Evolutionary conservation across 1,140 invertebrate genomes (phyloP).

Genomic region (Probaryconus sp.): DNA sequence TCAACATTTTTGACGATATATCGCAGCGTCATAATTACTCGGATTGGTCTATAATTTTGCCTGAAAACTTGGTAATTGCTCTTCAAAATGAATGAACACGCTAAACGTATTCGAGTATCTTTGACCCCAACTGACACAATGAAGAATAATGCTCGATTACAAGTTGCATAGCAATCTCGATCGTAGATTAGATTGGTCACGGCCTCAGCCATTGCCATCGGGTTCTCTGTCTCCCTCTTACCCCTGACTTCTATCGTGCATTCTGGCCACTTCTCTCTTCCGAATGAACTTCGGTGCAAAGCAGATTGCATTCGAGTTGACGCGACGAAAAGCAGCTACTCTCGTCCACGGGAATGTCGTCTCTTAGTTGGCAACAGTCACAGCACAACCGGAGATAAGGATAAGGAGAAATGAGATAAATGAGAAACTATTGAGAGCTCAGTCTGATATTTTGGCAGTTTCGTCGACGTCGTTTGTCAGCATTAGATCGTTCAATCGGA

Average conservation of each 20-base stretch:
- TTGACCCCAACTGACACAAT: slow-evolving; percentile 45
- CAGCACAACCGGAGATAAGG: slow-evolving; percentile 32
- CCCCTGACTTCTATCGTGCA: neutral
- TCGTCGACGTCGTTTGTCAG: slow-evolving; percentile 67
- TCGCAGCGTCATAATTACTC: slow-evolving; percentile 21
- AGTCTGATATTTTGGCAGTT: slow-evolving; percentile 64
- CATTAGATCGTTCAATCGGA: slow-evolving; percentile 68
- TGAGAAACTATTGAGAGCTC: slow-evolving; percentile 50
- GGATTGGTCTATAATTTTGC: slow-evolving; percentile 27
- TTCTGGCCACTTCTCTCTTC: neutral
- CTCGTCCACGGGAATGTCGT: slow-evolving; percentile 20
- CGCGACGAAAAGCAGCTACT: slow-evolving; percentile 33
- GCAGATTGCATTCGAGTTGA: slow-evolving; percentile 10
- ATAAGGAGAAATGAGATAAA: slow-evolving; percentile 45
- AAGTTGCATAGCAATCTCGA: slow-evolving; percentile 49
- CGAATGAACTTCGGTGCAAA: neutral
- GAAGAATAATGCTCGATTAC: slow-evolving; percentile 54
- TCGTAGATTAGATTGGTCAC: slow-evolving; percentile 52
- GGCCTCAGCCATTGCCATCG: slow-evolving; percentile 15
- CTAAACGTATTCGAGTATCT: slow-evolving; percentile 36
- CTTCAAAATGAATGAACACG: slow-evolving; percentile 30
- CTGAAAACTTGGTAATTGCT: slow-evolving; percentile 28
- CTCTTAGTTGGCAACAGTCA: slow-evolving; percentile 43
- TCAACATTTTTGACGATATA: slow-evolving; percentile 16
- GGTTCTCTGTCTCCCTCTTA: neutral